These are phyloP conservation scores for Idaea straminata DNA, from an alignment of 2,888 invertebrate genomes.

Conservation along the genomic window DNA sequence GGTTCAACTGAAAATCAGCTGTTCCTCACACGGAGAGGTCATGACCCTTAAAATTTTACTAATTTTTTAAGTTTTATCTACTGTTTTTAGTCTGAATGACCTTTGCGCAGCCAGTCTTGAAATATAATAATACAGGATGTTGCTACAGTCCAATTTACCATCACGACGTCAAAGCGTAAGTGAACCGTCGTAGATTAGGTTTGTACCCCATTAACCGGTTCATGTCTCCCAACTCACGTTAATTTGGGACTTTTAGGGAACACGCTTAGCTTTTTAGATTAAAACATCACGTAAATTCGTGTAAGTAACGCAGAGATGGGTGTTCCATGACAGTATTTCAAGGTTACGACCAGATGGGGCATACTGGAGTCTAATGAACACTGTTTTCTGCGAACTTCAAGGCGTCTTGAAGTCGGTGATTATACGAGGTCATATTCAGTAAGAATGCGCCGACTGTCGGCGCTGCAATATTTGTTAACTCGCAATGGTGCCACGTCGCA, in stretches of 20 bases:
- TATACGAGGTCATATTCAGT: background rate
- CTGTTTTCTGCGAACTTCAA: background rate
- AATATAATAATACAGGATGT: background rate
- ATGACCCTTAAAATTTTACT: too few species aligned
- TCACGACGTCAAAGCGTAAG: conserved; percentile 14
- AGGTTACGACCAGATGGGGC: background rate
- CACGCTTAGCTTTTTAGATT: conserved; percentile 52
- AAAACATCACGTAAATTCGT: conserved; percentile 56
- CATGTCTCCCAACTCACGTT: conserved; percentile 17
- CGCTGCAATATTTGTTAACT: too few species aligned
- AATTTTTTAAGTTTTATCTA: too few species aligned
- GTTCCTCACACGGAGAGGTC: too few species aligned
- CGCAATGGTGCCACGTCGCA: too few species aligned
- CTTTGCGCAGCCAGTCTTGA: too few species aligned
- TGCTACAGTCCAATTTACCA: background rate
- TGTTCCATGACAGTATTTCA: background rate
- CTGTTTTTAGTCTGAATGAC: too few species aligned
- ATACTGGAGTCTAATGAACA: background rate
- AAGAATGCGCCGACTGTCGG: too few species aligned
- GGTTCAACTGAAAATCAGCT: too few species aligned
- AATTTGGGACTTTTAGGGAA: conserved; percentile 48
- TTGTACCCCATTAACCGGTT: conserved; percentile 14
- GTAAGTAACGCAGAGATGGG: conserved; percentile 38
- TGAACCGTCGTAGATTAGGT: conserved; percentile 17
- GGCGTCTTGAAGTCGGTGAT: background rate